These are phyloP conservation scores for Tragopan temminckii DNA, from an alignment of 2,797 vertebrate genomes.

Conservation along the genomic window DNA sequence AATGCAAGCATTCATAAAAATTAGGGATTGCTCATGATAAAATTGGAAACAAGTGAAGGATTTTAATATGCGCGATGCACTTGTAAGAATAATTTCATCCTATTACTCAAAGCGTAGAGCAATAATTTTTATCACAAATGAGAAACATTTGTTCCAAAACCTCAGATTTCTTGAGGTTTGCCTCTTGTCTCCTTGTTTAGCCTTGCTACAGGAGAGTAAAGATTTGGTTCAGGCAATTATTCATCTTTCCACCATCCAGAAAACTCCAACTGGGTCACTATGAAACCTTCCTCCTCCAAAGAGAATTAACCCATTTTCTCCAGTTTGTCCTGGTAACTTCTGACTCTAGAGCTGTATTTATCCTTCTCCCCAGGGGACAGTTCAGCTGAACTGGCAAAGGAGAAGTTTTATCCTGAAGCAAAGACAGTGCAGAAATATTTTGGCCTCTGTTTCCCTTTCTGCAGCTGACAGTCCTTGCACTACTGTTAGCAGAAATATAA, in stretches of 20 bases:
- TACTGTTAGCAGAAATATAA: background rate
- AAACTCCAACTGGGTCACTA: background rate
- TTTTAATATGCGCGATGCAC: background rate
- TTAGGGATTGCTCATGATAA: background rate
- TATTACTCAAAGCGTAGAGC: background rate
- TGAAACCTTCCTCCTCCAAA: background rate
- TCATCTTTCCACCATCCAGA: constrained; percentile 27
- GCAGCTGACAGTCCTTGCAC: background rate
- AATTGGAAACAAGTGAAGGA: background rate
- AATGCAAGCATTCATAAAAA: background rate
- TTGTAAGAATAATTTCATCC: constrained; percentile 1
- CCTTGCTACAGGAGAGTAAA: background rate
- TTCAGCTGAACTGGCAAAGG: background rate
- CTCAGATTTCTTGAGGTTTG: background rate
- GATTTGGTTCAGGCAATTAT: background rate
- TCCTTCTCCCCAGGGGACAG: background rate
- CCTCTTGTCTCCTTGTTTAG: background rate
- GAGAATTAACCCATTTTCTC: constrained; percentile 40
- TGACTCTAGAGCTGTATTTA: constrained; percentile 34
- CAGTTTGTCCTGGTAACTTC: background rate
- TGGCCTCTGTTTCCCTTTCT: background rate
- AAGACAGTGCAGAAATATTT: background rate
- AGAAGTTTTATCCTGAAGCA: constrained; percentile 11
- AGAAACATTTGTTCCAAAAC: constrained; percentile 12
- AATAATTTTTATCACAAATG: background rate